Evolutionary conservation across 2,888 invertebrate genomes (phyloP), one percentile per base, ranked within the genome.

Genomic region (Ecliptopera silaceata): DNA sequence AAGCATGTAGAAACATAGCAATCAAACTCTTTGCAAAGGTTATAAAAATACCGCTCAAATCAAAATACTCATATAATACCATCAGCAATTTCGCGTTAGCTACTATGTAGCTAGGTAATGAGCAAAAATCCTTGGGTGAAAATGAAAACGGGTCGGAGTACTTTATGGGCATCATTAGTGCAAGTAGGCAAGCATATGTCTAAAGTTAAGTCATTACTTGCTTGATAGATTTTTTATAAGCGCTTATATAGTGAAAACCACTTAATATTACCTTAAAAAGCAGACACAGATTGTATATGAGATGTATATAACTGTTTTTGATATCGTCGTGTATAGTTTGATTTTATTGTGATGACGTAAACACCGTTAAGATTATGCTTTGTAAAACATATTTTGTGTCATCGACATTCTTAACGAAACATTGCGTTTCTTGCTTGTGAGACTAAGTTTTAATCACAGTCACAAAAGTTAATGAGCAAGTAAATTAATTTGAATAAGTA

Each of bases 231-330:
- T 64, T 61, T 61, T 64, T 64, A 60, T 47, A 32, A 29, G 44
- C 18, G 39, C 29, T 38, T 38, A 44, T 38, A 31, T 12, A 45
- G 54, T 20, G 29, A 55, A 42, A 41, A 50, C 63, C 52, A 58
- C 48, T 67, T 61, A 61, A 58, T 54, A 59, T 50, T 54, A 46
- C 39, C 54, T 64, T 46, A 64, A 65, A 69, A 65, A 63, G 59
- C 29, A 64, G 65, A 70, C 63, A 64, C 63, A 56, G 60, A 78
- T 81, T 75, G 79, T 69, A 66, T 67, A 67, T 65, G 63, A 68
- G 64, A 59, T 57, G 12, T 12, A n/a, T 41, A 61, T 56, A 77
- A 80, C 82, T 78, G 77, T 80, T 70, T 68, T 65, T 73, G 72
- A 74, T 74, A 76, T 72, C 72, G 68, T 71, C 70, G 67, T 69